Conservation (phyloP, 2,113 vertebrate genomes). For the Amphiprion percula region DNA sequence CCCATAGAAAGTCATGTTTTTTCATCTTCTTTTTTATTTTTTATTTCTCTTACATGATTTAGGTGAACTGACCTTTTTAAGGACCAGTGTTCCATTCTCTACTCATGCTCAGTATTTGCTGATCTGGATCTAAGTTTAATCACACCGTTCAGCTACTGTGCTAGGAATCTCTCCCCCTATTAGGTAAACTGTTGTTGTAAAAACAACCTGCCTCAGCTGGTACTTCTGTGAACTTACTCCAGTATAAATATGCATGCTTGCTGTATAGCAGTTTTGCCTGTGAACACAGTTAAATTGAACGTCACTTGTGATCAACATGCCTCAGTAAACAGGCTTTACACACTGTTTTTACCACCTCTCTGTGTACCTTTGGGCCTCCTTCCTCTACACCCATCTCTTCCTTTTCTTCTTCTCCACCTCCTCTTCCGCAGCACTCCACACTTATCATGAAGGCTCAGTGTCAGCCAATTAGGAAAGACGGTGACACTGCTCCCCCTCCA, state of each 20-base stretch:
- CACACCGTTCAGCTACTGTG: no score
- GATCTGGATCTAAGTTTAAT: neutral
- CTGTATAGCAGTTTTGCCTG: neutral
- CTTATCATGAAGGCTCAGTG: constrained; percentile 52
- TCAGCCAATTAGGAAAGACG: constrained; percentile 69
- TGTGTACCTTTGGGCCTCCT: constrained; percentile 35
- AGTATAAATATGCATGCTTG: neutral
- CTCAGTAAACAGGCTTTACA: constrained; percentile 38
- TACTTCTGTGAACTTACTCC: neutral
- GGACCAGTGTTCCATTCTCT: no score
- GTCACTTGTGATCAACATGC: constrained; percentile 39
- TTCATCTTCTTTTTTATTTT: no score
- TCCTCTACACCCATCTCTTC: neutral
- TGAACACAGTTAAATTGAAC: constrained; percentile 43
- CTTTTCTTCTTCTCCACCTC: constrained; percentile 36
- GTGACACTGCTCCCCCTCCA: constrained; percentile 41
- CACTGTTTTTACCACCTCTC: constrained; percentile 32
- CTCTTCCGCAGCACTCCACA: constrained; percentile 36
- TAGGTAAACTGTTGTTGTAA: neutral
- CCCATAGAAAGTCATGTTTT: no score
- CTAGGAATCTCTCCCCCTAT: no score
- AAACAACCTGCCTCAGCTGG: neutral
- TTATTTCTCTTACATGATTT: no score
- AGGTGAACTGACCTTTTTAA: no score
- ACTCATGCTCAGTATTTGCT: no score